phyloP scores from a whole-genome alignment of 2,797 vertebrate genomes.

The Cynopterus sphinx region DNA sequence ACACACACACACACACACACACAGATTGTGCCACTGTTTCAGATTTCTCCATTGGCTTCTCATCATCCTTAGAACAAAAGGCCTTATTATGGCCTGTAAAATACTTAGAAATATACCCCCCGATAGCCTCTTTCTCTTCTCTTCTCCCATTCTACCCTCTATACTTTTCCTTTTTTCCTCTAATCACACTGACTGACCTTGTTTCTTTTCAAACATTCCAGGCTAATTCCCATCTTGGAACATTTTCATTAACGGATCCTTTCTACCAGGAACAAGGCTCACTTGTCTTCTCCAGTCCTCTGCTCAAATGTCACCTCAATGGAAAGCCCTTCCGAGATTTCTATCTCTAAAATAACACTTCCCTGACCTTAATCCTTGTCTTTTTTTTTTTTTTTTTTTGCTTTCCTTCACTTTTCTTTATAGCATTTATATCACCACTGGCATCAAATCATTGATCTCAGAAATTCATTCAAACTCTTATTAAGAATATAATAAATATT shows the following conservation, averaged over 20 bases:
- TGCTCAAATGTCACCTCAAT: neutral
- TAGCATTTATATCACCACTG: neutral
- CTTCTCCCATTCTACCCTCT: neutral
- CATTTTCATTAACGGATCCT: neutral
- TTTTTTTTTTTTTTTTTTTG: neutral
- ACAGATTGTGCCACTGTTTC: neutral
- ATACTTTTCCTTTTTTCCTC: neutral
- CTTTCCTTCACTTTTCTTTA: neutral
- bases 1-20: neutral
- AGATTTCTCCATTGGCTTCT: neutral
- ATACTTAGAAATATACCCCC: neutral
- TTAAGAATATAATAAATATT: neutral
- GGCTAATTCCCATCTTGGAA: neutral
- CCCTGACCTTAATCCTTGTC: neutral
- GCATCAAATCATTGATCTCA: neutral
- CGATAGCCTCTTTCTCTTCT: neutral
- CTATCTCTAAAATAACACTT: neutral
- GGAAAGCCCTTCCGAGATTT: neutral
- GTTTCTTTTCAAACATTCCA: neutral
- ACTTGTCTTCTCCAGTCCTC: neutral
- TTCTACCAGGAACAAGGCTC: neutral
- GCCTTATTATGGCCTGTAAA: neutral
- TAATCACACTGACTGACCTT: neutral
- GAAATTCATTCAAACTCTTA: neutral
- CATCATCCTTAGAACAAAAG: neutral